Evolutionary conservation across 2,797 vertebrate species (phyloP).

Genomic region (Coranthus polyacanthus): DNA sequence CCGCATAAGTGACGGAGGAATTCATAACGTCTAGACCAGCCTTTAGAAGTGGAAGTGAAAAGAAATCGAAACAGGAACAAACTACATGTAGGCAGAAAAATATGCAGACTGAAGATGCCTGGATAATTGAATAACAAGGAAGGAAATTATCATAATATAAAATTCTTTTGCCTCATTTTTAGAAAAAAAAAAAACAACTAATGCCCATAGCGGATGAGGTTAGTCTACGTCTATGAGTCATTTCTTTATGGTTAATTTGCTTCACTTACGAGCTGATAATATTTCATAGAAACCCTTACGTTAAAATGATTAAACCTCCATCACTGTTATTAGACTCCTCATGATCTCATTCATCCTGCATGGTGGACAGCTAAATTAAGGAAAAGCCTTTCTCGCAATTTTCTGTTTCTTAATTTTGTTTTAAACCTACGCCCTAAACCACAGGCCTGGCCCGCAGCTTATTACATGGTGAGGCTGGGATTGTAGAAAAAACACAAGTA

Average conservation of each 20-base stretch:
- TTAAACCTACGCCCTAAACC: slow-evolving; percentile 73
- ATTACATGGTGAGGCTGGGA: slow-evolving; percentile 59
- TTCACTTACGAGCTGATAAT: slow-evolving; percentile 63
- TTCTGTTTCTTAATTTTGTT: slow-evolving; percentile 67
- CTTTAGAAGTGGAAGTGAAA: slow-evolving; percentile 64
- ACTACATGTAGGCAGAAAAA: slow-evolving; percentile 62
- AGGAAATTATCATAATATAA: slow-evolving; percentile 75
- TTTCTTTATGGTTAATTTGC: slow-evolving; percentile 56
- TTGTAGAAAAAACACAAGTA: slow-evolving; percentile 47
- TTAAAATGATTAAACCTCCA: slow-evolving; percentile 68
- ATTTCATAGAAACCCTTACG: slow-evolving; percentile 61
- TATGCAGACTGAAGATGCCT: slow-evolving; percentile 67
- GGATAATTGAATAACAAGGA: slow-evolving; percentile 74
- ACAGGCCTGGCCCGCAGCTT: slow-evolving; percentile 62
- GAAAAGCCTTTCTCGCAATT: slow-evolving; percentile 54
- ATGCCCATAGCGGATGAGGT: slow-evolving; percentile 48
- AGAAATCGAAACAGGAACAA: slow-evolving; percentile 62
- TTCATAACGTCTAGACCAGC: slow-evolving; percentile 75
- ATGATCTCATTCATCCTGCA: slow-evolving; percentile 72
- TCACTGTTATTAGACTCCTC: slow-evolving; percentile 53
- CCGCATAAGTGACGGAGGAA: slow-evolving; percentile 60
- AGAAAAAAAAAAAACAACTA: slow-evolving; percentile 24
- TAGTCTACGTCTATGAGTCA: slow-evolving; percentile 63
- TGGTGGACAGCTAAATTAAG: slow-evolving; percentile 65
- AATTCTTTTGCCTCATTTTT: slow-evolving; percentile 61